Base-by-base conservation (phyloP, 2,113 vertebrate species). In the Meriones unguiculatus region DNA sequence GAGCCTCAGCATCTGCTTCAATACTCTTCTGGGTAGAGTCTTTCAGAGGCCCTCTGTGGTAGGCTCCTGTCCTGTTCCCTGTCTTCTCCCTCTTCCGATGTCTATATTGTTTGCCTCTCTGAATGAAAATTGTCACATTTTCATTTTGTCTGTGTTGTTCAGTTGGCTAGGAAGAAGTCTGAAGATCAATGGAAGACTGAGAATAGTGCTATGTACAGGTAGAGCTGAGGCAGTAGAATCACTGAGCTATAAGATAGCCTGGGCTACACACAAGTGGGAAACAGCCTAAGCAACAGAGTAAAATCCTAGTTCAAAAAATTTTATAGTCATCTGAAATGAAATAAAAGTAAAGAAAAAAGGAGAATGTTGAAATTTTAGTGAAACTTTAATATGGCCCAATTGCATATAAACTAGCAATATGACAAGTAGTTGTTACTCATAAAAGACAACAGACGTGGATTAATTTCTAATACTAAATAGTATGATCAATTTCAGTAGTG, bases 311-410 rank as follows among this genome's bases (percentile, higher is more conserved):
- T n/a, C 46, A 52, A 87, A 52, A 87, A 70, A 24, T 24, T n/a
- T n/a, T 62, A 24, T 50, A 12, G 17, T 35, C 35, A 69, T 52
- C 28, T 24, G 50, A 87, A 54, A 87, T 13, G 18, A 87, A 70
- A n/a, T n/a, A n/a, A 25, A 70, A 24, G 0, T 3, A 87, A 25
- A 2, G 46, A 14, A 32, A 95, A 94, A 35, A 93, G 10, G 25
- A 92, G 35, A 17, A 91, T 92, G 22, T 72, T 89, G 87, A 91
- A 78, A 93, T 1, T 76, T 67, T 75, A 75, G 41, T 85, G 75
- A 87, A 75, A 88, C 0, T 80, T 50, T 70, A 65, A 62, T 73
- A 38, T 84, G 57, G 76, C 57, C 12, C 15, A 10, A 76, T 69
- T 96, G 38, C 17, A 87, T 15, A 89, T 90, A 24, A 85, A 72